phyloP scores from a whole-genome alignment of 2,888 invertebrate genomes.

The Sisyra nigra region DNA sequence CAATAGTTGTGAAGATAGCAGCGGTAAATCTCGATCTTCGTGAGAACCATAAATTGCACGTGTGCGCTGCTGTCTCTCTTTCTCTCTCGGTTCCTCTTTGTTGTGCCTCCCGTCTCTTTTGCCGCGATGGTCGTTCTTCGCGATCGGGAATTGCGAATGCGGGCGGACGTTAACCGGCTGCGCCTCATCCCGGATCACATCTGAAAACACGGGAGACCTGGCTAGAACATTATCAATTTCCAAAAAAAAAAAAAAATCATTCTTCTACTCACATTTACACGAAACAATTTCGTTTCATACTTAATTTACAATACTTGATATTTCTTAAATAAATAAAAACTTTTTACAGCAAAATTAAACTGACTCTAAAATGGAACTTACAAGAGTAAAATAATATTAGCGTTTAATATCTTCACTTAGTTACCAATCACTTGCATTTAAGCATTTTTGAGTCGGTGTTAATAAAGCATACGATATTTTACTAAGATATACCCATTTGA shows the following conservation, averaged over 20 bases:
- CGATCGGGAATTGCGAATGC: conserved; percentile 8
- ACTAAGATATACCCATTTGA: too few relatives aligned
- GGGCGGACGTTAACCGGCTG: conserved; percentile 14
- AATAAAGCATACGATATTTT: too few relatives aligned
- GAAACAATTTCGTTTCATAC: conserved; percentile 1
- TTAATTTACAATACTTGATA: conserved; percentile 1
- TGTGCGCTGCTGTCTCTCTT: conserved; percentile 15
- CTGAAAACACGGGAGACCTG: background rate
- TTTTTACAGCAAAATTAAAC: too few relatives aligned
- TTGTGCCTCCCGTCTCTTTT: conserved; percentile 15
- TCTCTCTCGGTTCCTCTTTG: conserved; percentile 23
- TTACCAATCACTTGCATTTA: too few relatives aligned
- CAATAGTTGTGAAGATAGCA: conserved; percentile 28
- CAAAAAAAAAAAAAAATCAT: background rate
- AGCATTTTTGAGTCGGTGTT: too few relatives aligned
- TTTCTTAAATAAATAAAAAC: background rate
- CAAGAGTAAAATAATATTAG: too few relatives aligned
- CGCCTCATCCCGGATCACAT: too few relatives aligned
- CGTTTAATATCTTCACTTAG: too few relatives aligned
- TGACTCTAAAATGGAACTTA: too few relatives aligned
- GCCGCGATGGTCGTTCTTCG: conserved; percentile 4
- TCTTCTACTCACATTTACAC: background rate
- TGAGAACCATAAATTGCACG: conserved; percentile 30
- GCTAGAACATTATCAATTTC: background rate
- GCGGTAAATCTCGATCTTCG: conserved; percentile 29